These are phyloP conservation scores for Bombus confusus DNA, from an alignment of 1,140 invertebrate species.

Conservation along the genomic window DNA sequence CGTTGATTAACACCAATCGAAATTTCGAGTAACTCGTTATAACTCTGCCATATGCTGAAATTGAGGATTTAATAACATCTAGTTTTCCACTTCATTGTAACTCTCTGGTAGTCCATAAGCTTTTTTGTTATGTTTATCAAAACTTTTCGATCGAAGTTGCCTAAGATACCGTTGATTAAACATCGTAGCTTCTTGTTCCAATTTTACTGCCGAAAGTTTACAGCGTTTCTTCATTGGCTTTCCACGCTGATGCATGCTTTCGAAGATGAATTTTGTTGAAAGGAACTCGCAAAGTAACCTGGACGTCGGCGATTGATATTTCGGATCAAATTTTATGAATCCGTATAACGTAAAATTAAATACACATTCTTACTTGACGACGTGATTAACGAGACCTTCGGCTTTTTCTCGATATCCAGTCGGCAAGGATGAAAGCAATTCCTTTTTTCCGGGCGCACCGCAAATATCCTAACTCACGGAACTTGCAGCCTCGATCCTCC, in stretches of 20 bases:
- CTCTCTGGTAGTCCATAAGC: background rate
- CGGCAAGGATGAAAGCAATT: background rate
- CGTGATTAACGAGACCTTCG: background rate
- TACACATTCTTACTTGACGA: too few species aligned
- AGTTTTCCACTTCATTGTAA: background rate
- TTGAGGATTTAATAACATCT: background rate
- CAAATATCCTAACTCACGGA: conserved; percentile 27
- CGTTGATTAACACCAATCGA: background rate
- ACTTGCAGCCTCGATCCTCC: background rate
- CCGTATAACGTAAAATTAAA: background rate
- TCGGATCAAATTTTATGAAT: background rate
- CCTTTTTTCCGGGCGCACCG: background rate
- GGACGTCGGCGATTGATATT: background rate
- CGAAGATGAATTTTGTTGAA: background rate
- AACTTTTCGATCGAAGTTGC: background rate
- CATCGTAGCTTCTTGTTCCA: background rate
- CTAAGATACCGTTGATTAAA: background rate
- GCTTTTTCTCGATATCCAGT: background rate
- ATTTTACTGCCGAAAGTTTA: too few species aligned
- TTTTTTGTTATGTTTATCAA: too few species aligned
- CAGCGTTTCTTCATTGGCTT: too few species aligned
- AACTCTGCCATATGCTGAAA: background rate
- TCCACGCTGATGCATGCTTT: background rate
- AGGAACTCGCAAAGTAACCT: background rate
- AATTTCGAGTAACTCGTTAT: background rate